These are phyloP conservation scores for Plodia interpunctella DNA, from an alignment of 1,140 invertebrate genomes.

Conservation along the genomic window DNA sequence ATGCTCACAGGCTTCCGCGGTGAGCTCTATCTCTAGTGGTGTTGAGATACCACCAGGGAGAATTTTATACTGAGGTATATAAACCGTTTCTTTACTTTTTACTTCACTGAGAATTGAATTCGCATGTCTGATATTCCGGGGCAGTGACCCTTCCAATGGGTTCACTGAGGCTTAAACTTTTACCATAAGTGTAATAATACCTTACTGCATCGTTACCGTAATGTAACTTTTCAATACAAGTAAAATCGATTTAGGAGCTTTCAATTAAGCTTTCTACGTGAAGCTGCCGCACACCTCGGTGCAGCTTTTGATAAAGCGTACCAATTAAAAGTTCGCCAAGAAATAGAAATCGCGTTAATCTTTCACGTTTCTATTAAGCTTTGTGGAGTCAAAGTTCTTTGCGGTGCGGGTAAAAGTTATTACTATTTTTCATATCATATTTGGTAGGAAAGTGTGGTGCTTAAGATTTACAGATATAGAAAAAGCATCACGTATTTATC, in stretches of 20 bases:
- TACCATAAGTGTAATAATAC: neutral
- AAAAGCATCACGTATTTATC: too few species aligned
- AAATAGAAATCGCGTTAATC: conserved; percentile 7
- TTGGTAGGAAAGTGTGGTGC: too few species aligned
- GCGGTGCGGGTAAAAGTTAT: neutral
- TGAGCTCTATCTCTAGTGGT: too few species aligned
- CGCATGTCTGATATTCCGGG: too few species aligned
- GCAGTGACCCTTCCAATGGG: too few species aligned
- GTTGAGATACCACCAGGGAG: too few species aligned
- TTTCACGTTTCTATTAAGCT: conserved; percentile 1
- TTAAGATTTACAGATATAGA: too few species aligned
- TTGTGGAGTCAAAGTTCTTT: neutral
- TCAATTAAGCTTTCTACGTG: conserved; percentile 7
- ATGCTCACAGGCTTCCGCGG: too few species aligned
- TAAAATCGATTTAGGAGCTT: conserved; percentile 4
- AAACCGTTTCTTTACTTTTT: too few species aligned
- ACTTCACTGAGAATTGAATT: too few species aligned
- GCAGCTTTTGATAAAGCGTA: conserved; percentile 2
- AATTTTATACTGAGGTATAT: too few species aligned
- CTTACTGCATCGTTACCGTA: neutral
- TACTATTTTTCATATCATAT: neutral
- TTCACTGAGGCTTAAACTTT: too few species aligned
- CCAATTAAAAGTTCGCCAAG: conserved; percentile 5
- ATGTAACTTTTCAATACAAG: neutral
- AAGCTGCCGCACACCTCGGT: conserved; percentile 3